These are phyloP conservation scores for Entomyzon cyanotis DNA, from an alignment of 2,113 vertebrate species.

Conservation along the genomic window DNA sequence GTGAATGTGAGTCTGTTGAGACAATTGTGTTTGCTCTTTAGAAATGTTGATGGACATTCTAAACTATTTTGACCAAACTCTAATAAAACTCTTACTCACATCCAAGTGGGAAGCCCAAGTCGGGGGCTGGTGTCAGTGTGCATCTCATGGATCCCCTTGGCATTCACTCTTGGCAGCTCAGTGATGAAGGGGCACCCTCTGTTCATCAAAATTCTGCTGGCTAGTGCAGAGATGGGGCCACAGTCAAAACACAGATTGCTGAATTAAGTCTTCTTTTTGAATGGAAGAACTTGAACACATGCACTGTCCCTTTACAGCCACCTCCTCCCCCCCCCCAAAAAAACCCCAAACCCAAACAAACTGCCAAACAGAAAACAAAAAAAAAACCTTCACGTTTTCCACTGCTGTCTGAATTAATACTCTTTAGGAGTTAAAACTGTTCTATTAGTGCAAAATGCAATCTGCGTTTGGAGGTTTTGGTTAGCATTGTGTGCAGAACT, in stretches of 20 bases:
- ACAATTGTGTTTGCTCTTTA: background rate
- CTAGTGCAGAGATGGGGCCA: background rate
- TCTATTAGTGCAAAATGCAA: background rate
- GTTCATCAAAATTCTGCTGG: background rate
- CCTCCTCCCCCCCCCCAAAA: rapidly evolving
- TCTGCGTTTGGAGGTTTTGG: background rate
- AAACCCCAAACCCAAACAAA: background rate
- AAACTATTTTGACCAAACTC: background rate
- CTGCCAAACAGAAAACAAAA: background rate
- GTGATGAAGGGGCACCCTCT: background rate
- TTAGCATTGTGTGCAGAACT: background rate
- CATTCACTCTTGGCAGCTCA: background rate
- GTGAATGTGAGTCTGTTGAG: background rate
- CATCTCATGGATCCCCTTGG: too few species aligned
- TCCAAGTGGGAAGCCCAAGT: background rate
- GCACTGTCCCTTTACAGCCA: background rate
- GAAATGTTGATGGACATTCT: background rate
- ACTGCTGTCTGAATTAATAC: background rate
- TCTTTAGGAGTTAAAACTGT: background rate
- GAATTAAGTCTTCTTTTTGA: background rate
- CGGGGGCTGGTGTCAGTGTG: background rate
- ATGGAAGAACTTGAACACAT: background rate
- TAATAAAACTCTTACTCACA: background rate
- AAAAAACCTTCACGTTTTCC: background rate
- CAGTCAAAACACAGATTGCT: background rate